Evolutionary conservation across 2,797 vertebrate genomes (phyloP).

Genomic region (Crax fasciolata): DNA sequence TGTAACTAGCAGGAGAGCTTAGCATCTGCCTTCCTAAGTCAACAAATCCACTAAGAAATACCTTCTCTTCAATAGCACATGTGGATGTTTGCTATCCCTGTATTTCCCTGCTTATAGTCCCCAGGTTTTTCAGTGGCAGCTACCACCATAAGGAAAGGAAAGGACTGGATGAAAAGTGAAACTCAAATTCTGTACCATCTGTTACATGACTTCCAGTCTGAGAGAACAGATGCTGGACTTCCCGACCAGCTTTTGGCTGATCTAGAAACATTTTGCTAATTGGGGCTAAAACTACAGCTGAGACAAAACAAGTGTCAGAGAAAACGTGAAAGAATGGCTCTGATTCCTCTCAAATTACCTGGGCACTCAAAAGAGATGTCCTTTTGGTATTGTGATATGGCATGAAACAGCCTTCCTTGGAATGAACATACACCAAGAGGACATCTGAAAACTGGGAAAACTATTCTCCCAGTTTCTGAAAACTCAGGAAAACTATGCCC

Average conservation of each 20-base stretch:
- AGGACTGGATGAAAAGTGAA: conserved; percentile 56
- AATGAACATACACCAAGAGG: background rate
- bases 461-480: too few relatives aligned
- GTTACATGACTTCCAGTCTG: conserved; percentile 74
- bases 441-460: background rate
- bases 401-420: background rate
- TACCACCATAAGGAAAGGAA: conserved; percentile 23
- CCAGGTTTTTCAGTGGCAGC: conserved; percentile 53
- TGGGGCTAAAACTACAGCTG: conserved; percentile 44
- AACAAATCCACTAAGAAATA: background rate
- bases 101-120: background rate
- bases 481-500: background rate
- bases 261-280: conserved; percentile 61
- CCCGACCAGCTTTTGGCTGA: conserved; percentile 64
- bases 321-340: background rate
- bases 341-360: background rate
- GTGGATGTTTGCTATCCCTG: background rate
- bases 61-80: background rate
- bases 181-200: conserved; percentile 68
- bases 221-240: conserved; percentile 79
- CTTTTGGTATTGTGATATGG: background rate
- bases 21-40: background rate
- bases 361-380: background rate
- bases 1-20: background rate
- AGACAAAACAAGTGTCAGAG: background rate